phyloP scores from a whole-genome alignment of 2,113 vertebrate genomes.

The Oncorhynchus keta region DNA sequence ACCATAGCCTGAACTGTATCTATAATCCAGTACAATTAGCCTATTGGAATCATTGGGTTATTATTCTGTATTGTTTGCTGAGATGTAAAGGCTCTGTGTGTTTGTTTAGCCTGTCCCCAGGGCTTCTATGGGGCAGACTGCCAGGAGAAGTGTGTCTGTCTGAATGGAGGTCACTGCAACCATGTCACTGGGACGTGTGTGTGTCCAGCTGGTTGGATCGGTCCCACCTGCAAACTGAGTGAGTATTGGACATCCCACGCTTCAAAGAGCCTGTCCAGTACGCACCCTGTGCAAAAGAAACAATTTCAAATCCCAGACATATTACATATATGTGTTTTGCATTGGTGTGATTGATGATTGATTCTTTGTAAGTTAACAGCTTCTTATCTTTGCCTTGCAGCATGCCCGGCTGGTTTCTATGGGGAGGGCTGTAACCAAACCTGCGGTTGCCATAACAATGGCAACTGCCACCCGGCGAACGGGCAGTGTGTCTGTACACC shows the following conservation, averaged over 20 bases:
- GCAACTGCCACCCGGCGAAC: slow-evolving; percentile 76
- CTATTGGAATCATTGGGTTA: neutral
- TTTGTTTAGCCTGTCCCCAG: slow-evolving; percentile 81
- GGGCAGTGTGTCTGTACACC: slow-evolving; percentile 81
- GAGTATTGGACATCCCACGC: slow-evolving; percentile 44
- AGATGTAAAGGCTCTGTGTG: neutral
- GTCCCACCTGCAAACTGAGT: slow-evolving; percentile 80
- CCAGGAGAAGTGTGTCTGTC: slow-evolving; percentile 79
- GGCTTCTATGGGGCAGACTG: slow-evolving; percentile 91
- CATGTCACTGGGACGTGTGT: slow-evolving; percentile 74
- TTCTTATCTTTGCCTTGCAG: slow-evolving; percentile 68
- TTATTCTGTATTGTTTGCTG: neutral
- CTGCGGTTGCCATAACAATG: slow-evolving; percentile 80
- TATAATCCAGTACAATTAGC: neutral
- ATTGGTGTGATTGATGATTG: neutral
- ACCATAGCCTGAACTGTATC: no score
- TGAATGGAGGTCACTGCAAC: slow-evolving; percentile 78
- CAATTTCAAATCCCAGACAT: neutral
- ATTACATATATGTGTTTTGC: neutral
- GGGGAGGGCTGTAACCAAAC: slow-evolving; percentile 83
- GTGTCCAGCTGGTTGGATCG: slow-evolving; percentile 80
- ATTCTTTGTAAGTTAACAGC: slow-evolving; percentile 53
- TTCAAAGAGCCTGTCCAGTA: neutral
- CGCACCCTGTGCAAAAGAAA: neutral
- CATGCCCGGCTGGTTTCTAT: slow-evolving; percentile 75